A percentile compares a stretch with the other conserved stretches of the same genome.
These are phyloP conservation scores for Mesorhabditis belari DNA, from an alignment of 2,888 invertebrate genomes.

Conservation along the genomic window DNA sequence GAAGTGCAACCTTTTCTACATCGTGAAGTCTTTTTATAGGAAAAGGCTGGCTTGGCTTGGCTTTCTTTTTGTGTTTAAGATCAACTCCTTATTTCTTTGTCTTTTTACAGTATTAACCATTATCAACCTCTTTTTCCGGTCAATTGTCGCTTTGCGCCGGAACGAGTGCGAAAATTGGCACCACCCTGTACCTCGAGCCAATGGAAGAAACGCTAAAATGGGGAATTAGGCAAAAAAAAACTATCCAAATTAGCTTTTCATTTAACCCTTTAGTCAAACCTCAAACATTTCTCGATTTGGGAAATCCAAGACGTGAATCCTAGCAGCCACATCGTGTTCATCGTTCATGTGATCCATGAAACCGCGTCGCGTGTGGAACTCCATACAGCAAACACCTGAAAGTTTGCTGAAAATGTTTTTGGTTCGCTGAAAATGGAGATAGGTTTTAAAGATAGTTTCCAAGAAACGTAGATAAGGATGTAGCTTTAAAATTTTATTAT, in stretches of 20 bases:
- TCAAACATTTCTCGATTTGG: conserved; percentile 18
- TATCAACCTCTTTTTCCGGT: conserved; percentile 14
- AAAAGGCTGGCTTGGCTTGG: no score
- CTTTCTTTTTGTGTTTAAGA: no score
- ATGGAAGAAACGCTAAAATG: conserved; percentile 21
- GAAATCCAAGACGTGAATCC: conserved; percentile 16
- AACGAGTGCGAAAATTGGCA: conserved; percentile 35
- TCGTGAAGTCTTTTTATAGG: no score
- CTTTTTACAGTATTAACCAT: no score
- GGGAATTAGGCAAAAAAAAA: not conserved
- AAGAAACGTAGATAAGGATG: no score
- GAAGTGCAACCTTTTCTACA: no score
- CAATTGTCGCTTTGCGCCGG: conserved; percentile 26
- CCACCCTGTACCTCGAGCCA: conserved; percentile 37
- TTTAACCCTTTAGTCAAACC: conserved; percentile 3
- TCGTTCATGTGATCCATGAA: conserved; percentile 5
- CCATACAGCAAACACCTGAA: not conserved
- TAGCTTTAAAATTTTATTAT: not conserved
- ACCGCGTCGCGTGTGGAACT: not conserved
- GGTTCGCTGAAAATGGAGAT: no score
- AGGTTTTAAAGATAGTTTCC: no score
- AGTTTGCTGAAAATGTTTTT: no score
- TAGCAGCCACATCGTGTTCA: conserved; percentile 31
- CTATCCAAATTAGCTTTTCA: not conserved
- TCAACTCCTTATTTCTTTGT: no score